Conservation (phyloP, 2,113 vertebrate genomes). For the Triplophysa rosa region DNA sequence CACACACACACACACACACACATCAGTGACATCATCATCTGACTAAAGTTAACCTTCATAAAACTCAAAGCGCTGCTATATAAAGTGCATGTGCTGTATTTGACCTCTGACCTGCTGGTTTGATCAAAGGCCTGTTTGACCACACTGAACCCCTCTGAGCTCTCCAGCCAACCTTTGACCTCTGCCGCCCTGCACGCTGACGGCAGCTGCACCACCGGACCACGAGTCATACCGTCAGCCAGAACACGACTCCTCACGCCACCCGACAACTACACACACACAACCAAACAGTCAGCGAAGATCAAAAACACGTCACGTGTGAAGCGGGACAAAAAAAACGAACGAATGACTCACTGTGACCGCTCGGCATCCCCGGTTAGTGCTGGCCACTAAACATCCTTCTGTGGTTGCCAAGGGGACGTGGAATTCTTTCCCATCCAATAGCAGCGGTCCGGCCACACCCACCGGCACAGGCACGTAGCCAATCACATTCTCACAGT, state of each 20-base stretch:
- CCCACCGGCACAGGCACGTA: constrained; percentile 96
- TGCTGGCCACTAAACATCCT: constrained; percentile 95
- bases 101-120: constrained; percentile 85
- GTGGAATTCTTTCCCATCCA: constrained; percentile 92
- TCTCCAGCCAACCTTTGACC: constrained; percentile 94
- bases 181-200: constrained; percentile 89
- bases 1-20: constrained; percentile 10
- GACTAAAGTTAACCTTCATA: background rate
- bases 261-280: constrained; percentile 78
- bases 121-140: constrained; percentile 90
- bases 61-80: background rate
- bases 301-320: background rate
- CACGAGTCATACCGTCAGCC: constrained; percentile 94
- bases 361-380: constrained; percentile 93
- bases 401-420: constrained; percentile 97
- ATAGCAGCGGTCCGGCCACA: constrained; percentile 85
- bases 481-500: constrained; percentile 97
- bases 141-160: constrained; percentile 79
- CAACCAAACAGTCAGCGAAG: background rate
- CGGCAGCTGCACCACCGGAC: constrained; percentile 88
- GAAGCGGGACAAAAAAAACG: no score
- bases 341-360: constrained; percentile 80
- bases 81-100: background rate
- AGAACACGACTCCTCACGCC: constrained; percentile 87
- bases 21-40: background rate